Base-by-base conservation (phyloP, 2,113 vertebrate species). In the Boulengeromyrus knoepffleri region DNA sequence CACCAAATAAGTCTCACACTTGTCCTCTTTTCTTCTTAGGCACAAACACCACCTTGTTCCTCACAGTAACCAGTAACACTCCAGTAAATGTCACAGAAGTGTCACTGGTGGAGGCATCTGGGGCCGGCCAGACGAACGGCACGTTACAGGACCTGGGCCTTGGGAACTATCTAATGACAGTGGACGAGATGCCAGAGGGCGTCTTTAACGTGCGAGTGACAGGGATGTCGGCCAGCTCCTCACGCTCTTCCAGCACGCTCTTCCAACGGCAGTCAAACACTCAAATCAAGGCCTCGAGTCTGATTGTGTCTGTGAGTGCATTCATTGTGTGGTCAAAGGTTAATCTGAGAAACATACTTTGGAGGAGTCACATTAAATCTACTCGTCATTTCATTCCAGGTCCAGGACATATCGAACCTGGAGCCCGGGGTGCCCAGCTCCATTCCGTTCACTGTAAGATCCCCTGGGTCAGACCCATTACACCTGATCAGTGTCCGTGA, bases 211-310 rank as follows among this genome's bases (percentile, higher is more conserved):
- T 96, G 45, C 89, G 45, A 0, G 88, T 95, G 19, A 93, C 89
- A 12, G 95, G 95, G 5, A 36, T 0, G 49, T 39, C 84, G 21
- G 89, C 15, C 66, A 66, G 47, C 19, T 7, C 89, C 27, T 90
- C 92, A 70, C 93, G 56, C 1, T 36, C 84, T 0, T 84, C 89
- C 13, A 0, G n/a, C 0, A 66, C 0, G 45, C 46, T 27, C 45
- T 95, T 96, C 88, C 93, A 94, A 85, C 93, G 95, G 53, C 93
- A 94, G 88, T 92, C 93, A 6, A 17, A 91, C 7, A 94, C 89
- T 88, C 92, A n/a, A 89, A 91, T 93, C 17, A 93, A 84, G 80
- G 24, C 90, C 66, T 95, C 95, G 3, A 93, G 91, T 62, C 9
- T 95, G 13, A 94, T 56, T 0, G 80, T 95, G 5, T 84, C 47